phyloP scores from a whole-genome alignment of 2,797 vertebrate species.

The Gouania willdenowi region DNA sequence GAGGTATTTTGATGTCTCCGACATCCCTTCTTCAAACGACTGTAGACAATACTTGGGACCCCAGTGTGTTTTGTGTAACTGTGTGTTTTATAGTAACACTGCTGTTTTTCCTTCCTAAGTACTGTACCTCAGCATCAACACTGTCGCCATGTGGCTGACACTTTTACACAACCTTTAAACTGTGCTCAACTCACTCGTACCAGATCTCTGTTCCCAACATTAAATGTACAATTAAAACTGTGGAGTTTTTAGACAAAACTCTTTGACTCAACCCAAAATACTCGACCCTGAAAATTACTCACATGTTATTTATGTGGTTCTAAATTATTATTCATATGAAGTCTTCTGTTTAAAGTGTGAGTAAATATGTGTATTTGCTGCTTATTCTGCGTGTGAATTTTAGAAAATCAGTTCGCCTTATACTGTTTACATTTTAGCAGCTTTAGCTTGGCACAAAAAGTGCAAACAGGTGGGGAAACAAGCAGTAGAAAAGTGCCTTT shows the following conservation, averaged over 20 bases:
- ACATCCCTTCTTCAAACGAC: conserved; percentile 57
- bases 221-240: too few species aligned
- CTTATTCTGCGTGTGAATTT: too few species aligned
- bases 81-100: conserved; percentile 72
- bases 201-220: not conserved
- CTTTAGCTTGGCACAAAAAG: too few species aligned
- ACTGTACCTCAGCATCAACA: conserved; percentile 80
- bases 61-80: conserved; percentile 66
- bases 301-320: too few species aligned
- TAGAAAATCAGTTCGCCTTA: too few species aligned
- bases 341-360: not conserved
- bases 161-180: conserved; percentile 16
- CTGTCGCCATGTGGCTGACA: conserved; percentile 60
- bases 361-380: too few species aligned
- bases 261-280: not conserved
- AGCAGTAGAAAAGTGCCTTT: too few species aligned
- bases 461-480: too few species aligned
- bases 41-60: conserved; percentile 54
- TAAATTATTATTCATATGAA: not conserved
- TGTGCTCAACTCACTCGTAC: conserved; percentile 1
- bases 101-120: conserved; percentile 70
- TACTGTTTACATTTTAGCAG: too few species aligned
- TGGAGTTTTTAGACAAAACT: too few species aligned
- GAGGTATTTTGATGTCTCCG: conserved; percentile 67
- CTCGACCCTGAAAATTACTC: not conserved